Evolutionary conservation across 1,140 invertebrate genomes (phyloP), one percentile per base, ranked within the genome.

Genomic region (Drosophila biarmipes): DNA sequence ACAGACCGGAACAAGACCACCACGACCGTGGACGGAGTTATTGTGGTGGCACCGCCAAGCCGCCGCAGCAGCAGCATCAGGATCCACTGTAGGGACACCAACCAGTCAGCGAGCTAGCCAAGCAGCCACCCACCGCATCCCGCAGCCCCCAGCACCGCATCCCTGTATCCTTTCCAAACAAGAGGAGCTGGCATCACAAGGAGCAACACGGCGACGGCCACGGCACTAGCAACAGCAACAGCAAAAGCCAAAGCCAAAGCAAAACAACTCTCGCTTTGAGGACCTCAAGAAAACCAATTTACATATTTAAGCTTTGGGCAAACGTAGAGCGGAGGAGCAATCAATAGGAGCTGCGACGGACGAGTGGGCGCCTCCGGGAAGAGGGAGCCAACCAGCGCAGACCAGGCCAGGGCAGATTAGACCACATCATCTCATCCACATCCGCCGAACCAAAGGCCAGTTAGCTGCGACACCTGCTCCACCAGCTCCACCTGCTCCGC

Each of bases 291-390:
- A 72, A 85, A 86, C 73, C 82, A 86, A 86, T 86, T 86, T 86
- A 66, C 81, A 86, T 86, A 86, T 87, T 86, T 87, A 81, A 82
- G 79, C 61, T 75, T 75, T 75, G 57, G 57, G 57, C 69, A 74
- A 74, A 74, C 72, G 51, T 58, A 19, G 27, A 46, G 31, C n/a
- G 11, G 31, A 66, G 54, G 34, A 34, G 19, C 17, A 17, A 61
- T 40, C 21, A n/a, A 34, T 46, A 27, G 21, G 19, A 52, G 29
- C 49, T 21, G 17, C n/a, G 5, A 2, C 4, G 7, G 8, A 21
- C n/a, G 27, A 35, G 66, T 11, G 19, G 27, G 27, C 29, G 42
- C 48, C 11, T 34, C 15, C 27, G 29, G 48, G 15, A 19, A 51
- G 21, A 45, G 21, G n/a, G 11, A 54, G 7, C 19, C 17, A 42